These are phyloP conservation scores for Xiphophorus couchianus DNA, from an alignment of 2,113 vertebrate species.

Conservation along the genomic window DNA sequence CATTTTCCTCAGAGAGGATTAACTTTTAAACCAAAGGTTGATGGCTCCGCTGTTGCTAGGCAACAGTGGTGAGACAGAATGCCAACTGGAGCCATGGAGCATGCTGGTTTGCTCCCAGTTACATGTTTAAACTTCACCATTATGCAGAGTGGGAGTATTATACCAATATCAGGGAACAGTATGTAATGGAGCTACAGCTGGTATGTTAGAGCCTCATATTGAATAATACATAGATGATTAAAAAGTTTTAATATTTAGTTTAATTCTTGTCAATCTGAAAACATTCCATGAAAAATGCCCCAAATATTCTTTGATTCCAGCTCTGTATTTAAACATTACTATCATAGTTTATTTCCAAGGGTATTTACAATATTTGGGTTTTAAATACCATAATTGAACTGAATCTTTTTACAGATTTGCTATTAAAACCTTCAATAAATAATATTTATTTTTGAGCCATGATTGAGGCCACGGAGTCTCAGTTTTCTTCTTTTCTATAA, in stretches of 20 bases:
- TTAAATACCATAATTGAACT: background rate
- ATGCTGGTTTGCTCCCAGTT: background rate
- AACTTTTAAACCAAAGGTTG: slow-evolving; percentile 1
- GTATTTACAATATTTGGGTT: background rate
- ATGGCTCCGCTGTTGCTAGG: background rate
- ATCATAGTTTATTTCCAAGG: background rate
- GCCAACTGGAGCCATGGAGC: background rate
- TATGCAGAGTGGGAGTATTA: background rate
- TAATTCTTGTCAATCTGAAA: background rate
- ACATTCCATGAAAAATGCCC: background rate
- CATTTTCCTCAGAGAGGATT: background rate
- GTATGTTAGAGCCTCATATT: background rate
- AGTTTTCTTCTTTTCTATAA: background rate
- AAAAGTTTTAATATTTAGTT: background rate
- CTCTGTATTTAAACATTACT: background rate
- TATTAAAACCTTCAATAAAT: background rate
- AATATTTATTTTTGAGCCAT: no score
- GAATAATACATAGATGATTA: background rate
- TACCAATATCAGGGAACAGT: background rate
- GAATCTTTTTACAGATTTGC: background rate
- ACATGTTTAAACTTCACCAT: background rate
- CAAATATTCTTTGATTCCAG: background rate
- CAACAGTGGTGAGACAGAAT: background rate
- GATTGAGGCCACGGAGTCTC: no score
- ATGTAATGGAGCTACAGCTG: background rate